These are phyloP conservation scores for Cynoglossus semilaevis DNA, from an alignment of 2,113 vertebrate genomes.

Conservation along the genomic window DNA sequence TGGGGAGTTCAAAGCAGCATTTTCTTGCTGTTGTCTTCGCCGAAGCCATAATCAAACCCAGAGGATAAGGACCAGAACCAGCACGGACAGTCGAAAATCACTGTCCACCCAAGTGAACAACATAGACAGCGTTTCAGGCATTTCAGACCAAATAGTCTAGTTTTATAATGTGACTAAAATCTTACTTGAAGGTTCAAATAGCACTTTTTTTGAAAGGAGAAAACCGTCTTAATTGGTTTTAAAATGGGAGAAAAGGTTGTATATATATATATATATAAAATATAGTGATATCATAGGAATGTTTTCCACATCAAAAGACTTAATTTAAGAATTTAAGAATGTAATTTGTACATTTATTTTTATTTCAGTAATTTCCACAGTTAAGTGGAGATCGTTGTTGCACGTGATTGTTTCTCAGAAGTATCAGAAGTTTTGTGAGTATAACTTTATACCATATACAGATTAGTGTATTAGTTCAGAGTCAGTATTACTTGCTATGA, in stretches of 20 bases:
- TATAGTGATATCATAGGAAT: too few species aligned
- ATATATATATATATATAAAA: too few species aligned
- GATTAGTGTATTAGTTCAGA: neutral
- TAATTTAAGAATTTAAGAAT: too few species aligned
- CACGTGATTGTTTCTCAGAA: slow-evolving; percentile 2
- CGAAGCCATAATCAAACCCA: slow-evolving; percentile 65
- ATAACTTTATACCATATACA: neutral
- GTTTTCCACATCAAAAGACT: too few species aligned
- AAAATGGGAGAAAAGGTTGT: too few species aligned
- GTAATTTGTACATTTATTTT: slow-evolving; percentile 7
- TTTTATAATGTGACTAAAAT: slow-evolving; percentile 10
- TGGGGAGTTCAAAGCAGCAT: slow-evolving; percentile 95
- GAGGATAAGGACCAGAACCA: slow-evolving; percentile 73
- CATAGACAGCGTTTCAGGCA: slow-evolving; percentile 85
- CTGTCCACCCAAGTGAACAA: slow-evolving; percentile 89
- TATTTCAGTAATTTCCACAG: neutral
- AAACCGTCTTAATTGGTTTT: too few species aligned
- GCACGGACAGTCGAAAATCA: slow-evolving; percentile 91
- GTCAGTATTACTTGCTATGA: neutral
- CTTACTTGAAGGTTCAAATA: neutral
- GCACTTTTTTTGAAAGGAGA: too few species aligned
- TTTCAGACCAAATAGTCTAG: slow-evolving; percentile 87
- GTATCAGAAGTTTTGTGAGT: slow-evolving; percentile 1
- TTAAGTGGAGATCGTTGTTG: slow-evolving; percentile 2
- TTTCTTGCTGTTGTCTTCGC: slow-evolving; percentile 84